Percentiles rank a stretch among this genome's conserved stretches.
Evolutionary conservation across 1,140 invertebrate genomes (phyloP).

Genomic region (Halictus rubicundus): DNA sequence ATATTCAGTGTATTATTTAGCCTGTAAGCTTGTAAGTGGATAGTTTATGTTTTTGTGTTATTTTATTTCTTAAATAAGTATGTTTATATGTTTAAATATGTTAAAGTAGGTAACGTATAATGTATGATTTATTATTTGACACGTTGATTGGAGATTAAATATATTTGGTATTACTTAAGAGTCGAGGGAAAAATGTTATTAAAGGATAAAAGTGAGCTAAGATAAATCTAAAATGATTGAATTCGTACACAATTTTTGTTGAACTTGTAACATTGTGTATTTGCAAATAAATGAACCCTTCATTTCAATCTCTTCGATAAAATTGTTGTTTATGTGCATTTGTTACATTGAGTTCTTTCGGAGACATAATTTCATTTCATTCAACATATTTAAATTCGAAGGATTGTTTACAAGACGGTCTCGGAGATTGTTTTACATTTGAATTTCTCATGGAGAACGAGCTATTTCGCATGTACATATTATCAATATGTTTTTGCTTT

Average conservation of each 20-base stretch:
- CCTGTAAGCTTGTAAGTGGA: too few species aligned
- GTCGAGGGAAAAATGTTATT: not conserved
- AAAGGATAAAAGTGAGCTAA: not conserved
- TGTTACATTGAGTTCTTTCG: not conserved
- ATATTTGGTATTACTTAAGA: too few species aligned
- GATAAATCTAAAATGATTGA: not conserved
- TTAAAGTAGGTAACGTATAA: too few species aligned
- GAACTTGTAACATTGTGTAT: conserved; percentile 17
- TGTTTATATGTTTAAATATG: too few species aligned
- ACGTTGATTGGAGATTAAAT: too few species aligned
- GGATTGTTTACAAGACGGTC: not conserved
- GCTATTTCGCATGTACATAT: not conserved
- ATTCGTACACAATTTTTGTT: conserved; percentile 8
- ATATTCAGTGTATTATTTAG: too few species aligned
- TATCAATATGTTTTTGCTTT: not conserved
- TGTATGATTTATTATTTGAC: too few species aligned
- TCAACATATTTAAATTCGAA: not conserved
- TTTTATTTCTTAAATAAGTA: too few species aligned
- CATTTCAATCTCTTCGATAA: not conserved
- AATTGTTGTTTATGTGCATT: conserved; percentile 4
- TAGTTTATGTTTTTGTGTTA: too few species aligned
- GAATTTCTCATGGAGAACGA: not conserved
- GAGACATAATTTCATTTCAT: not conserved
- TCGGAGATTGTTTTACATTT: conserved; percentile 7
- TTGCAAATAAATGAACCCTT: conserved; percentile 6